Base-by-base conservation (phyloP, 2,888 invertebrate genomes). In the Brenthis daphne region DNA sequence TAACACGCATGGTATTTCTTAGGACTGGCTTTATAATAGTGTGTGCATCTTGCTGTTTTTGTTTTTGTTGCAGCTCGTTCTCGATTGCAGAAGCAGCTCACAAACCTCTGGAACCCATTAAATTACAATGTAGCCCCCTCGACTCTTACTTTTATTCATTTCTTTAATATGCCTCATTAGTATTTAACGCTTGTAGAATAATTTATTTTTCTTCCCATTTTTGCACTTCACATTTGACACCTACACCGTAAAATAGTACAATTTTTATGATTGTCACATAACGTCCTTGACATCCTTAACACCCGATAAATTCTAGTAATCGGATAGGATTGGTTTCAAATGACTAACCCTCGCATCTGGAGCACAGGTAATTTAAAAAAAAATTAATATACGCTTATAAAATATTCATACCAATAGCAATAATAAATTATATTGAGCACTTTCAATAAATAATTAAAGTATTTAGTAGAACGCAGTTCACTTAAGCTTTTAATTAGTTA, bases 21-120 rank as follows among this genome's bases (percentile, higher is more conserved):
- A 73, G 70, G 58, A 64, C 78, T 79, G 72, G 90, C 89, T 90
- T 90, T 74, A 77, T 77, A 77, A 87, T 86, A 84, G 86, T 84
- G 88, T 83, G 88, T 89, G 92, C 91, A 92, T 89, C 84, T 85
- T 85, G 89, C 86, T 83, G 85, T 89, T 87, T 90, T 82, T 86
- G 76, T 86, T 87, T 91, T 83, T 92, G 91, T 92, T 92, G 90
- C 92, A 92, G 92, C 81, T 84, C 85, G 81, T 85, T 85, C 81
- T 83, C 84, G 79, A 84, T 86, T 84, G 82, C 88, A 81, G 88
- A 82, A 84, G 89, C 88, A 80, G 88, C 80, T 82, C 86, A 77
- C 83, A 86, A 82, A 81, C 81, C 81, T 80, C 82, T 78, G 85
- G 86, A 83, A 76, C 82, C 81, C 78, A 87, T 81, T 86, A 81